phyloP scores from a whole-genome alignment of 1,140 invertebrate genomes.

The Megalopta genalis region DNA sequence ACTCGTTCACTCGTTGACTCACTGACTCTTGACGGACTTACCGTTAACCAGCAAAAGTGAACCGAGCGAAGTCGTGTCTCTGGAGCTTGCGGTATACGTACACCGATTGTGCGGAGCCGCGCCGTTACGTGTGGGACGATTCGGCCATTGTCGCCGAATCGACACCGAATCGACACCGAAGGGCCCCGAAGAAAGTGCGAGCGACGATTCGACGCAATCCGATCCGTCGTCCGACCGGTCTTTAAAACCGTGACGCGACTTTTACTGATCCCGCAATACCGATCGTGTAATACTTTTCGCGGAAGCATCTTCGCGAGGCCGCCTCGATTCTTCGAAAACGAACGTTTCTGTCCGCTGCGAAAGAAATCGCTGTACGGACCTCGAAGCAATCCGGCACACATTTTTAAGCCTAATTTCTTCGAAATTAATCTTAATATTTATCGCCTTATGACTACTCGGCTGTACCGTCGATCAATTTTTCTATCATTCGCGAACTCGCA shows the following conservation, averaged over 20 bases:
- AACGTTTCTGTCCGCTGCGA: too few species aligned
- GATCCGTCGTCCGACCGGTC: constrained; percentile 2
- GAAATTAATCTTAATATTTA: too few species aligned
- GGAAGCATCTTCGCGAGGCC: too few species aligned
- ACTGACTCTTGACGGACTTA: constrained; percentile 73
- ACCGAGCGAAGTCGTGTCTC: constrained; percentile 74
- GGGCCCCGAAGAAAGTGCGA: constrained; percentile 51
- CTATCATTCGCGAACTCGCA: too few species aligned
- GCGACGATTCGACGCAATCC: constrained; percentile 5
- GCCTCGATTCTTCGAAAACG: too few species aligned
- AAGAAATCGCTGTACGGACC: too few species aligned
- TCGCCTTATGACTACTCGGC: too few species aligned
- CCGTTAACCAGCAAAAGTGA: constrained; percentile 76
- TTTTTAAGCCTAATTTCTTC: too few species aligned
- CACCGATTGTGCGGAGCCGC: constrained; percentile 50
- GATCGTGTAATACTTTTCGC: too few species aligned
- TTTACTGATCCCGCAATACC: constrained; percentile 4
- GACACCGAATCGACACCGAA: neutral
- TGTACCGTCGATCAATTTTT: too few species aligned
- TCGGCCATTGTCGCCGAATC: constrained; percentile 48
- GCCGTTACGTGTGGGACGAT: constrained; percentile 48
- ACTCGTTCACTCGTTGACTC: constrained; percentile 70
- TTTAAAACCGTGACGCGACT: constrained; percentile 24
- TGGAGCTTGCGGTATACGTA: constrained; percentile 71
- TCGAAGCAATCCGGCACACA: too few species aligned